Percentiles rank a stretch among this genome's conserved stretches.
These are phyloP conservation scores for Nemotelus pantherinus DNA, from an alignment of 2,888 invertebrate genomes.

Conservation along the genomic window DNA sequence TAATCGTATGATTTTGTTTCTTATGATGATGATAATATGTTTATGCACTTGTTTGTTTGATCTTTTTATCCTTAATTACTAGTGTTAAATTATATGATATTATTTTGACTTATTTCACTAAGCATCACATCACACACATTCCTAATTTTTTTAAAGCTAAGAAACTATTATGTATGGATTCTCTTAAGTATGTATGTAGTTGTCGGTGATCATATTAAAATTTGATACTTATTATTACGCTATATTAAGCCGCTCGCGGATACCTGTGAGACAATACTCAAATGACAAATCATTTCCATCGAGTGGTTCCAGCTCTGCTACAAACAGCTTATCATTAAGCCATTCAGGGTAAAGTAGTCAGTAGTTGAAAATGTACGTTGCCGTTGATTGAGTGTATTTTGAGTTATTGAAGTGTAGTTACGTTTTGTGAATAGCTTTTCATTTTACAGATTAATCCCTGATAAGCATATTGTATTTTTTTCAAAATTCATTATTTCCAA, in stretches of 20 bases:
- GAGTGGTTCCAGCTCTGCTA: conserved; percentile 59
- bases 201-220: not conserved
- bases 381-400: conserved; percentile 3
- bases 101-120: too few species aligned
- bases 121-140: too few species aligned
- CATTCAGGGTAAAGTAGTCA: conserved; percentile 61
- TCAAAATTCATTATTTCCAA: not conserved
- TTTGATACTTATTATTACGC: conserved; percentile 14
- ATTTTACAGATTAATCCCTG: not conserved
- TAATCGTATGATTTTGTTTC: conserved; percentile 44
- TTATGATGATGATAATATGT: conserved; percentile 18
- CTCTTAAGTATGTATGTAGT: not conserved
- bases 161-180: too few species aligned
- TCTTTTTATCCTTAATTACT: conserved; percentile 38
- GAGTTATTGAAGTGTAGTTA: conserved; percentile 34
- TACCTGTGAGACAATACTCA: conserved; percentile 63
- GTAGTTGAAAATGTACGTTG: conserved; percentile 25
- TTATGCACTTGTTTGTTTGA: too few species aligned
- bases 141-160: too few species aligned
- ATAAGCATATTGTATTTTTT: not conserved
- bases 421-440: not conserved
- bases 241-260: conserved; percentile 59
- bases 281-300: conserved; percentile 61
- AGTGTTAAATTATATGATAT: conserved; percentile 7
- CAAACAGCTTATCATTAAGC: conserved; percentile 60